Percentiles rank a stretch among this genome's conserved stretches.
Evolutionary conservation across 2,888 invertebrate species (phyloP).

Genomic region (Drosophila kambysellisi): DNA sequence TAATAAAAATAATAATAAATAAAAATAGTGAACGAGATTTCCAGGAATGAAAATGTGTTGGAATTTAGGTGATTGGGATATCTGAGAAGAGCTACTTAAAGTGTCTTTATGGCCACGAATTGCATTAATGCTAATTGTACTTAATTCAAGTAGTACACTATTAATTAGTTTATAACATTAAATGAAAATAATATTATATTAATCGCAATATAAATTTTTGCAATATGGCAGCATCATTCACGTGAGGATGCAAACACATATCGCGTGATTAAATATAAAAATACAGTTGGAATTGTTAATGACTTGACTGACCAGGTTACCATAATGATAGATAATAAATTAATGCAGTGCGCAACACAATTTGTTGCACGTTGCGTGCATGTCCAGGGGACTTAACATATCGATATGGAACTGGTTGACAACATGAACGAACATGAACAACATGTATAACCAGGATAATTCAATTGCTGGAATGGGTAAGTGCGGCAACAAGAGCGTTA

Average conservation of each 20-base stretch:
- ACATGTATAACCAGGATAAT: constrained; percentile 24
- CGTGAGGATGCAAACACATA: background rate
- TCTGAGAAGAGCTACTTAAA: background rate
- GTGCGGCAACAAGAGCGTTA: constrained; percentile 45
- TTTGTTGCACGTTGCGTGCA: constrained; percentile 61
- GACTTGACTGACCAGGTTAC: constrained; percentile 17
- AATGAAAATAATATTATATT: background rate
- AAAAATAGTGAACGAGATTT: too few relatives aligned
- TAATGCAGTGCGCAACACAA: constrained; percentile 63
- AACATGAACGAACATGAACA: constrained; percentile 32
- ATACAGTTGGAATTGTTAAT: constrained; percentile 67
- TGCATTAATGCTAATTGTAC: constrained; percentile 51
- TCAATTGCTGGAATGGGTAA: constrained; percentile 18
- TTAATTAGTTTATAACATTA: background rate
- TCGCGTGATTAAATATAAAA: constrained; percentile 36
- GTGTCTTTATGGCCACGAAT: constrained; percentile 33
- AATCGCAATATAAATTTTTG: constrained; percentile 59
- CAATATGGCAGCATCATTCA: constrained; percentile 24
- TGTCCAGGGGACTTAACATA: constrained; percentile 69
- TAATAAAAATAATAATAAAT: too few relatives aligned
- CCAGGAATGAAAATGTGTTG: background rate
- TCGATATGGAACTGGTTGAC: constrained; percentile 31
- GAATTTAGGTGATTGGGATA: background rate
- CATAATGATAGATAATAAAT: constrained; percentile 69
- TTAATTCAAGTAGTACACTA: constrained; percentile 50